phyloP scores from a whole-genome alignment of 2,113 vertebrate species.

The Trinectes maculatus region DNA sequence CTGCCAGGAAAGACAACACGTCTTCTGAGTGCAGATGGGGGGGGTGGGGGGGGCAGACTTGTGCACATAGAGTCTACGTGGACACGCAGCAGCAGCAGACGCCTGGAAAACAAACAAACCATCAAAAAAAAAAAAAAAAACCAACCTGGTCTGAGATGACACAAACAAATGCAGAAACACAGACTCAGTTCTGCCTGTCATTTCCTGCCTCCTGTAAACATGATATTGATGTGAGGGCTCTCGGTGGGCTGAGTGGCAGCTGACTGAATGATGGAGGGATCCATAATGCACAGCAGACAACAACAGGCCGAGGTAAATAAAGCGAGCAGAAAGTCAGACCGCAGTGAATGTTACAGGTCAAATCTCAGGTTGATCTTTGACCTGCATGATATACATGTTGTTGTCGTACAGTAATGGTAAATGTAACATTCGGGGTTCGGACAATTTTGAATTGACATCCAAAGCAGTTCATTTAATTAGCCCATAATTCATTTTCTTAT shows the following conservation, averaged over 20 bases:
- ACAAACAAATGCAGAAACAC: constrained; percentile 47
- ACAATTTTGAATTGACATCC: too few species aligned
- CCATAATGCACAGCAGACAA: constrained; percentile 16
- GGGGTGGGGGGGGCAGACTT: too few species aligned
- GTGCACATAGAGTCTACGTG: not conserved
- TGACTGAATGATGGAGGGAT: constrained; percentile 30
- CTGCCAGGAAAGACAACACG: constrained; percentile 49
- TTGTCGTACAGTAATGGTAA: too few species aligned
- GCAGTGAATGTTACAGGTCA: too few species aligned
- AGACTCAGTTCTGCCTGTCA: constrained; percentile 36
- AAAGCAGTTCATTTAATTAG: too few species aligned
- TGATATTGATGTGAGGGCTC: constrained; percentile 38
- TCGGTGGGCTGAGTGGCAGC: constrained; percentile 28
- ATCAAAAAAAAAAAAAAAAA: too few species aligned
- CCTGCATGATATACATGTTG: too few species aligned
- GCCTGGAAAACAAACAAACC: constrained; percentile 6
- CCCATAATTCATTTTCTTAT: too few species aligned
- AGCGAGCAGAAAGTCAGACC: not conserved
- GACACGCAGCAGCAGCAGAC: constrained; percentile 12
- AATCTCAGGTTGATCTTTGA: too few species aligned
- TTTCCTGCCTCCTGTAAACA: constrained; percentile 42
- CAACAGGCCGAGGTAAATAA: constrained; percentile 12
- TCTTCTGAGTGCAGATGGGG: constrained; percentile 7
- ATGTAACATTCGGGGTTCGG: too few species aligned
- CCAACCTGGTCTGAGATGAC: constrained; percentile 40